Conservation (phyloP, 2,113 vertebrate species). For the Saccopteryx leptura region DNA sequence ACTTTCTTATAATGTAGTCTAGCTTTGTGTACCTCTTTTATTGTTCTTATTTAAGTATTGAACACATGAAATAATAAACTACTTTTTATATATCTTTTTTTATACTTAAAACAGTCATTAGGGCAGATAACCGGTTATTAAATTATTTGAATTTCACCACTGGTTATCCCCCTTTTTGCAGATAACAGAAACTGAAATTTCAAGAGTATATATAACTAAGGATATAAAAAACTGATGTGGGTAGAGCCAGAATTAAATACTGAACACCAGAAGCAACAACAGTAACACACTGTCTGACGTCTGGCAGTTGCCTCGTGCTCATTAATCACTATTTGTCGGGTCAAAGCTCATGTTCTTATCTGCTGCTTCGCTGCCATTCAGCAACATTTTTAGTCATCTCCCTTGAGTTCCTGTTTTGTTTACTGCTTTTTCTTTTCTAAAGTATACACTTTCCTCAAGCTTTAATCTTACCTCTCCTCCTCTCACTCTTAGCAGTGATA, state of each 20-base stretch:
- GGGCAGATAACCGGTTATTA: too few species aligned
- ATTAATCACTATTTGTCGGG: too few species aligned
- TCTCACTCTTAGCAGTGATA: neutral
- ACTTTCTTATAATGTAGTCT: too few species aligned
- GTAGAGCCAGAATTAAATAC: too few species aligned
- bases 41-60: too few species aligned
- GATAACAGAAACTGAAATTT: neutral
- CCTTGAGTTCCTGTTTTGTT: neutral
- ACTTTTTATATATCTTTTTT: too few species aligned
- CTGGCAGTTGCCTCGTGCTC: fast-evolving
- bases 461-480: neutral
- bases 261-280: neutral
- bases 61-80: too few species aligned
- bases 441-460: neutral
- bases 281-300: neutral
- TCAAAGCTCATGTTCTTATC: too few species aligned
- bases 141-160: too few species aligned
- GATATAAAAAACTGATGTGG: neutral
- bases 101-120: too few species aligned
- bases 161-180: neutral
- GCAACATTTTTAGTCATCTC: neutral
- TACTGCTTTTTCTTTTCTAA: neutral
- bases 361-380: neutral
- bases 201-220: neutral
- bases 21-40: too few species aligned